Percentiles rank a stretch among this genome's conserved stretches.
Evolutionary conservation across 2,888 invertebrate genomes (phyloP).

Genomic region (Latrodectus hesperus): DNA sequence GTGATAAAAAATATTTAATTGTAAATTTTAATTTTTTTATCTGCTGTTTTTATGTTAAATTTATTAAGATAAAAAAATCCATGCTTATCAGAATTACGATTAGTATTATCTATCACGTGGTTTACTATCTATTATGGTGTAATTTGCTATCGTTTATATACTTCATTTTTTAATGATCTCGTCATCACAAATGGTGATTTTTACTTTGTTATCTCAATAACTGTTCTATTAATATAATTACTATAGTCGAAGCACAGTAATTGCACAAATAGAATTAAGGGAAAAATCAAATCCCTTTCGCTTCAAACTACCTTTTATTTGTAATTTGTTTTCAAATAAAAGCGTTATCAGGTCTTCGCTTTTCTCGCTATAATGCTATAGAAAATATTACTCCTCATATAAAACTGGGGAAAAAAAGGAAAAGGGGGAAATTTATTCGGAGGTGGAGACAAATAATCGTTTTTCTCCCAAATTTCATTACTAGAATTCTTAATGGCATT

Average conservation of each 20-base stretch:
- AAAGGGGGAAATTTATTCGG: not conserved
- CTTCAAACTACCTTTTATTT: not conserved
- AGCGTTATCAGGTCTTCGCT: not conserved
- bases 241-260: not conserved
- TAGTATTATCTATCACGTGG: too few species aligned
- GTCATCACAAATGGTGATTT: not conserved
- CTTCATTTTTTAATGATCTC: not conserved
- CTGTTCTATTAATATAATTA: not conserved
- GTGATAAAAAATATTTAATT: too few species aligned
- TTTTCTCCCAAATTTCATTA: conserved; percentile 3
- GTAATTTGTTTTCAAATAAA: conserved; percentile 2
- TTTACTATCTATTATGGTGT: too few species aligned
- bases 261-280: not conserved
- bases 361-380: not conserved
- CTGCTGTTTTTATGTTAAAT: too few species aligned
- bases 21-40: too few species aligned
- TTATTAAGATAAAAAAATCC: too few species aligned
- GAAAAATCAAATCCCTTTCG: not conserved
- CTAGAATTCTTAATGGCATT: not conserved
- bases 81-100: too few species aligned
- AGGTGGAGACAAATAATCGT: not conserved
- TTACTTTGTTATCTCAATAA: not conserved
- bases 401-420: not conserved
- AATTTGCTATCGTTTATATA: not conserved
- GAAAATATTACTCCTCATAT: not conserved